Evolutionary conservation across 2,888 invertebrate species (phyloP).

Genomic region (Nectonema munidae): DNA sequence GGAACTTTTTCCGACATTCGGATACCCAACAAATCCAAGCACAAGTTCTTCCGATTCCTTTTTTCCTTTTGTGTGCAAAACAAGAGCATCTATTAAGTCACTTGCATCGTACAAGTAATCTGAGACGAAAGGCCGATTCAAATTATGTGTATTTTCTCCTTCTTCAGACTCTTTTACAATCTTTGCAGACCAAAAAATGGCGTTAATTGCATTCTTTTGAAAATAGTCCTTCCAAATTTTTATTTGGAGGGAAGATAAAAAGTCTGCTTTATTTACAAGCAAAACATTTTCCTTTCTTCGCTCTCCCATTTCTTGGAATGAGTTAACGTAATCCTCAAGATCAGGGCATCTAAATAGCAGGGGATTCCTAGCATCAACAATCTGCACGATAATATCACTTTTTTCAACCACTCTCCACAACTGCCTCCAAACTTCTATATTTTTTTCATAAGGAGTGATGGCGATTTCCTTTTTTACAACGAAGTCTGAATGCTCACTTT

Average conservation of each 20-base stretch:
- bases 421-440: constrained; percentile 87
- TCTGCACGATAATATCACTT: constrained; percentile 32
- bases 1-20: constrained; percentile 98
- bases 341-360: constrained; percentile 52
- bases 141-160: constrained; percentile 9
- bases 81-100: too few species aligned
- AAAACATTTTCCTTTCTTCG: constrained; percentile 40
- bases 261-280: constrained; percentile 75
- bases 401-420: constrained; percentile 91
- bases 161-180: constrained; percentile 20
- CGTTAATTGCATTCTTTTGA: constrained; percentile 32
- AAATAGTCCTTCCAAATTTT: too few species aligned
- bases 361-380: constrained; percentile 83
- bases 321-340: constrained; percentile 49
- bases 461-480: too few species aligned
- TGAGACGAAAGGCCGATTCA: constrained; percentile 18
- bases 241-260: constrained; percentile 43
- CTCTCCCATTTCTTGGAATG: constrained; percentile 35
- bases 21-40: constrained; percentile 47
- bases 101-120: constrained; percentile 17
- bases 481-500: too few species aligned
- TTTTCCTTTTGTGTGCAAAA: too few species aligned
- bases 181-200: constrained; percentile 65
- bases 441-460: constrained; percentile 92
- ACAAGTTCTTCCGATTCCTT: constrained; percentile 6